Evolutionary conservation across 2,113 vertebrate genomes (phyloP).

Genomic region (Lepidothrix coronata): DNA sequence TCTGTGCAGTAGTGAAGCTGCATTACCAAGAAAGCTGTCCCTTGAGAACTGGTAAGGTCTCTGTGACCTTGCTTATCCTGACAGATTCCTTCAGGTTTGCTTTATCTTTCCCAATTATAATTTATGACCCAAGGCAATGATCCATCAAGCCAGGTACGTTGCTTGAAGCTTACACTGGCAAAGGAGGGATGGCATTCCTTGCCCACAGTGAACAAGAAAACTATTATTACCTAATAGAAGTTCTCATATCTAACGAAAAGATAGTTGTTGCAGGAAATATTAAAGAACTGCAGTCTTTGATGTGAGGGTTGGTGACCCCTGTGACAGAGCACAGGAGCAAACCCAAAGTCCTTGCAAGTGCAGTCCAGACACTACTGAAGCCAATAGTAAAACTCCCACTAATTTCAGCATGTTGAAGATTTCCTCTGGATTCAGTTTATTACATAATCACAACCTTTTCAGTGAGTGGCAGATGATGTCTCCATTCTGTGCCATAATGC

Average conservation of each 20-base stretch:
- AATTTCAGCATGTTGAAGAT: neutral
- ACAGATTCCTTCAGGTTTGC: neutral
- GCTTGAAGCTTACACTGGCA: neutral
- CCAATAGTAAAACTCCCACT: neutral
- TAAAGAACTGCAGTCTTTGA: neutral
- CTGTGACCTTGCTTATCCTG: neutral
- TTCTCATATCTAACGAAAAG: neutral
- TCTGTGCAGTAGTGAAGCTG: neutral
- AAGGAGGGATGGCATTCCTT: neutral
- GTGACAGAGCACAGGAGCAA: neutral
- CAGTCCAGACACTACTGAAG: neutral
- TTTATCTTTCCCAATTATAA: neutral
- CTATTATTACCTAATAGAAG: neutral
- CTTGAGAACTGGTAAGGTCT: neutral
- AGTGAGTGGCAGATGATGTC: neutral
- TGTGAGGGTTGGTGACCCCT: neutral
- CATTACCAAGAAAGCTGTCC: neutral
- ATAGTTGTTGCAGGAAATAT: neutral
- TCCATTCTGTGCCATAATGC: neutral
- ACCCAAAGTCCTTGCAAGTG: rapidly evolving
- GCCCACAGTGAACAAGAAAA: neutral
- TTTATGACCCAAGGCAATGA: neutral
- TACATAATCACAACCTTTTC: neutral
- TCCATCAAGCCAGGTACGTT: neutral
- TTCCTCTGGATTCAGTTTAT: neutral